Conservation (phyloP, 30 jellyfish, hydroid and myxozoan genomes). For the Nemopilema nomurai region DNA sequence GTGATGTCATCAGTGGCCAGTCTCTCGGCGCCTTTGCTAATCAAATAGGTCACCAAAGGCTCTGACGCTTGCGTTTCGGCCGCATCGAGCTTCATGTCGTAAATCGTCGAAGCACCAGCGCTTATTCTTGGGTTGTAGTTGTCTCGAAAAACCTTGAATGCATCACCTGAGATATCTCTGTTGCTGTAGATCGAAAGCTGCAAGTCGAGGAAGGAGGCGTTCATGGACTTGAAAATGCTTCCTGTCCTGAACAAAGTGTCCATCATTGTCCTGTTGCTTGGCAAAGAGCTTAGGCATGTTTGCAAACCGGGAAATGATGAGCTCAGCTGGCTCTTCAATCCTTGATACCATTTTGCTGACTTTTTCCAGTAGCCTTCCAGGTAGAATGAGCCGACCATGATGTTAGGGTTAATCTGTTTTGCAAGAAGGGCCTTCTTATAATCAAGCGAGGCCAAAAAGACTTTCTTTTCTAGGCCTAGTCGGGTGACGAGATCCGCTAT, state of each 20-base stretch:
- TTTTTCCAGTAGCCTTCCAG: slow-evolving; percentile 27
- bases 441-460: slow-evolving; percentile 72
- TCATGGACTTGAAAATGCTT: slow-evolving; percentile 60
- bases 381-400: slow-evolving; percentile 68
- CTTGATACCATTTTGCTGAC: slow-evolving; percentile 3
- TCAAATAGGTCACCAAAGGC: slow-evolving; percentile 17
- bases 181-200: slow-evolving; percentile 46
- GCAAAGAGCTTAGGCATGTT: slow-evolving; percentile 57
- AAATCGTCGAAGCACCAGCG: slow-evolving; percentile 80
- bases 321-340: background rate
- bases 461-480: slow-evolving; percentile 47
- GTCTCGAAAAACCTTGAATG: slow-evolving; percentile 54
- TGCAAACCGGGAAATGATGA: slow-evolving; percentile 48
- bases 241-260: slow-evolving; percentile 67
- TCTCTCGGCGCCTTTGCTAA: slow-evolving; percentile 61
- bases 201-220: slow-evolving; percentile 76
- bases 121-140: slow-evolving; percentile 72
- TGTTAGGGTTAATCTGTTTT: slow-evolving; percentile 60
- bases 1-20: slow-evolving; percentile 85
- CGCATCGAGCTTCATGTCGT: slow-evolving; percentile 59
- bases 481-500: slow-evolving; percentile 72
- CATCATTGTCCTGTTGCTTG: slow-evolving; percentile 40
- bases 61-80: slow-evolving; percentile 33
- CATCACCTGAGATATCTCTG: slow-evolving; percentile 40
- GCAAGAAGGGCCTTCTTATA: slow-evolving; percentile 57